These are phyloP conservation scores for Dipus sagitta DNA, from an alignment of 2,797 vertebrate species.

Conservation along the genomic window DNA sequence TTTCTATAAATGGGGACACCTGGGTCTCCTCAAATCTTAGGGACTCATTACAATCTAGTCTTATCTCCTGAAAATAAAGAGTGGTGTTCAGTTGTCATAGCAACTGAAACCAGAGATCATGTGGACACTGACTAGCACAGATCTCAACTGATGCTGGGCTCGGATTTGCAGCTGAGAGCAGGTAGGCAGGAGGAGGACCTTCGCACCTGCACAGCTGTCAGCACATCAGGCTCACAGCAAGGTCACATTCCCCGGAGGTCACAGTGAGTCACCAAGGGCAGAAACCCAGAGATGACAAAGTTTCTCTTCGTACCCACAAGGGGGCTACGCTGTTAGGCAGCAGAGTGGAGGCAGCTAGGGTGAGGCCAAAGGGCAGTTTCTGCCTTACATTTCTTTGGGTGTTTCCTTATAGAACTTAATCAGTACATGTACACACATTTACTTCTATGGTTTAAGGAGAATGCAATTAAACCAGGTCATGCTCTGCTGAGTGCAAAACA, in stretches of 20 bases:
- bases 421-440: neutral
- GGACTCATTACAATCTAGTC: neutral
- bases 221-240: neutral
- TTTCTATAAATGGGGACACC: neutral
- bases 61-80: neutral
- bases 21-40: neutral
- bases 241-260: conserved; percentile 60
- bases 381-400: neutral
- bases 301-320: neutral
- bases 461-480: neutral
- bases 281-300: conserved; percentile 56
- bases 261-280: conserved; percentile 69
- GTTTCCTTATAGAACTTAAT: conserved; percentile 8
- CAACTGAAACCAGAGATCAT: neutral
- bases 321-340: neutral
- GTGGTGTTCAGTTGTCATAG: neutral
- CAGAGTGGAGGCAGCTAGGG: neutral
- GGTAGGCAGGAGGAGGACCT: neutral
- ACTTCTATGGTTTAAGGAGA: neutral
- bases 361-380: neutral
- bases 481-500: neutral
- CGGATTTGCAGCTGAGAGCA: neutral
- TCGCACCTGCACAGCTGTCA: neutral
- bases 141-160: neutral
- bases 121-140: neutral